Evolutionary conservation across 1,140 invertebrate species (phyloP), one percentile per base, ranked within the genome.

Genomic region (Physella acuta): DNA sequence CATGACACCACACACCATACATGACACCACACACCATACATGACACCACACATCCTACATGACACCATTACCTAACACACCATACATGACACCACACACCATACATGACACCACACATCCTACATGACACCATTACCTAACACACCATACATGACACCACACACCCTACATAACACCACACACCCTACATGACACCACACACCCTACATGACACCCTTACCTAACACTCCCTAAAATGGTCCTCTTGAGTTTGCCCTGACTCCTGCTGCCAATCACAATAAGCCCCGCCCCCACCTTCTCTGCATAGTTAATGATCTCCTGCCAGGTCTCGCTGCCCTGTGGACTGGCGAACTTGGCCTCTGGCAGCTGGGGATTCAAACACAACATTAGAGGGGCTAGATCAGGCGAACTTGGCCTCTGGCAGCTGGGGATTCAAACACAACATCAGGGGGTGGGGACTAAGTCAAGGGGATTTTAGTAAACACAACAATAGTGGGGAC

Each of bases 151-250:
- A 59, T 24, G 28, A 4, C 28, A 4, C 5, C 8, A 30, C 20
- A 30, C 8, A 36, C 33, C 11, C 24, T n/a, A 26, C 17, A 14
- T 56, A 14, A 56, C 11, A 56, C 24, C 11, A 56, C 8, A 56
- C 53, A 56, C 28, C 8, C 11, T 14, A 28, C 11, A n/a, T 14
- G 28, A 11, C 8, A 26, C 8, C 24, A 56, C 8, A 56, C 8
- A 26, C 8, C 30, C 14, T 34, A 4, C 11, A 14, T 31, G 14
- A 5, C 3, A 62, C 20, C 5, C 26, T 28, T 67, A 64, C 37
- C 72, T 75, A 24, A 73, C 69, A 36, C 72, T 74, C 26, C 75
- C 75, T 24, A 73, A 49, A 17, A 76, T 65, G 0, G 75, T 72
- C 26, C 73, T 55, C 16, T 58, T 68, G 0, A 76, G 60, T 14